phyloP scores from a whole-genome alignment of 2,113 vertebrate species.

The Calyptommatus sinebrachiatus region DNA sequence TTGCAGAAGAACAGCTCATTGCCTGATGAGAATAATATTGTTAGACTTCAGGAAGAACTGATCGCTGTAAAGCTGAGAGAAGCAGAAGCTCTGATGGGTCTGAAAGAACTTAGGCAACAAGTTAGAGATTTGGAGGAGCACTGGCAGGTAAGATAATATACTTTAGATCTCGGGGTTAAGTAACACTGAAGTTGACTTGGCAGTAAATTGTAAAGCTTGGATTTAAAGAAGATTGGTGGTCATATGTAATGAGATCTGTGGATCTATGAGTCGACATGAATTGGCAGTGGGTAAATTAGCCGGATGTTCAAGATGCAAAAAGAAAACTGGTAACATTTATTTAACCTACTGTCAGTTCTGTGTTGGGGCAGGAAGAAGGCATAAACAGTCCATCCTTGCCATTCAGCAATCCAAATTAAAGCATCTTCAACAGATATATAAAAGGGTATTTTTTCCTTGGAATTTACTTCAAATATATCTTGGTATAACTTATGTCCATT shows the following conservation, averaged over 20 bases:
- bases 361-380: no score
- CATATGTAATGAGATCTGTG: no score
- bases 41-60: constrained; percentile 91
- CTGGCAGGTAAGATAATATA: constrained; percentile 85
- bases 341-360: background rate
- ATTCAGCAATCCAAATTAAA: no score
- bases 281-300: background rate
- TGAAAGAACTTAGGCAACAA: constrained; percentile 92
- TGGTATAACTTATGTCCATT: no score
- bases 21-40: constrained; percentile 96
- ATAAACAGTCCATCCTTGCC: no score
- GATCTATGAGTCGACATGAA: background rate
- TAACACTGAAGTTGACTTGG: background rate
- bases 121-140: constrained; percentile 93
- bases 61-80: constrained; percentile 94
- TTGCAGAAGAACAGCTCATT: constrained; percentile 88
- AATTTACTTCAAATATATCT: no score
- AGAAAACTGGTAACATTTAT: background rate
- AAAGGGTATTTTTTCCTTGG: no score
- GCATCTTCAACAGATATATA: no score
- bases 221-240: background rate
- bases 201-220: background rate
- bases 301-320: background rate
- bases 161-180: background rate
- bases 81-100: constrained; percentile 87